Percentiles rank a stretch among this genome's conserved stretches.
Conservation (phyloP, 2,797 vertebrate species). For the Sebastes diaconus region DNA sequence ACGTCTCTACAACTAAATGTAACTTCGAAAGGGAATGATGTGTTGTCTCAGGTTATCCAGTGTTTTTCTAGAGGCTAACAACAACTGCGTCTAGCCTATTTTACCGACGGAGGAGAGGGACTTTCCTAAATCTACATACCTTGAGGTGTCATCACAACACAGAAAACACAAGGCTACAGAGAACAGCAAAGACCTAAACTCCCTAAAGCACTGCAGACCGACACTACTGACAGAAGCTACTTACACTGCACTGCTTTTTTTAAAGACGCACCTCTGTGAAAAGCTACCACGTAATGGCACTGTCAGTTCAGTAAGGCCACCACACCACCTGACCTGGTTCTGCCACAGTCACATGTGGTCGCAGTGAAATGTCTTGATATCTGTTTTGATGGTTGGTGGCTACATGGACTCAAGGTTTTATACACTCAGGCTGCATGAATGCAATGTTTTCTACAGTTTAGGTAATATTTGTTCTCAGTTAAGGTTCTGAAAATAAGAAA, state of each 20-base stretch:
- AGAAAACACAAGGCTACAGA: conserved; percentile 70
- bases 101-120: conserved; percentile 31
- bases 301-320: conserved; percentile 65
- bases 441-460: conserved; percentile 43
- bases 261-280: conserved; percentile 40
- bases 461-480: conserved; percentile 32
- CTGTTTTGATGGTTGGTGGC: conserved; percentile 30
- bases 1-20: neutral
- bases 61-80: conserved; percentile 60
- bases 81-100: conserved; percentile 38
- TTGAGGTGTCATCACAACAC: conserved; percentile 57
- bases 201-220: conserved; percentile 57
- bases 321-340: conserved; percentile 36
- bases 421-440: conserved; percentile 31
- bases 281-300: conserved; percentile 55
- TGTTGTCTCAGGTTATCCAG: conserved; percentile 62
- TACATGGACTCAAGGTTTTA: conserved; percentile 35
- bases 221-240: conserved; percentile 70
- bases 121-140: conserved; percentile 58
- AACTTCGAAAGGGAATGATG: conserved; percentile 42
- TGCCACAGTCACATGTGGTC: conserved; percentile 41
- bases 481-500: conserved; percentile 11
- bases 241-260: conserved; percentile 56
- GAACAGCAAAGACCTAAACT: conserved; percentile 61
- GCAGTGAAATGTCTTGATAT: conserved; percentile 13